These are phyloP conservation scores for Cacoxenus indagator DNA, from an alignment of 2,888 invertebrate species.

Conservation along the genomic window DNA sequence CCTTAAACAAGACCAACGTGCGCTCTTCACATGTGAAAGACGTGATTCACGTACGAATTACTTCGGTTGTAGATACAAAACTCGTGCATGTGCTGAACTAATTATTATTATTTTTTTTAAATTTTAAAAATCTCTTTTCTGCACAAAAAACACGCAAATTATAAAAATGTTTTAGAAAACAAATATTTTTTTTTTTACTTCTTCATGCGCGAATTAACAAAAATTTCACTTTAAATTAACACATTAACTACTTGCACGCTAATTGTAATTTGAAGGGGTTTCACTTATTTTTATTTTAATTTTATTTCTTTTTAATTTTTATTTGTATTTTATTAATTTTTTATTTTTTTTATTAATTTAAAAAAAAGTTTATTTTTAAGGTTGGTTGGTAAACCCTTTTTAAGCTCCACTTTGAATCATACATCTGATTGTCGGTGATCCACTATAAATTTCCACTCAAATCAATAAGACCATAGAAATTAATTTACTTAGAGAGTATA, in stretches of 20 bases:
- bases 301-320: not conserved
- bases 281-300: too few species aligned
- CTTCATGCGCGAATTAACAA: conserved; percentile 4
- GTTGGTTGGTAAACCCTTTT: not conserved
- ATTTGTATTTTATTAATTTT: too few species aligned
- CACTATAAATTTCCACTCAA: too few species aligned
- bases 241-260: not conserved
- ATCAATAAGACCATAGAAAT: too few species aligned
- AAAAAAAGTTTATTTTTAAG: not conserved
- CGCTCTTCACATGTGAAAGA: too few species aligned
- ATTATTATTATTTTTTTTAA: not conserved
- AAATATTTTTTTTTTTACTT: not conserved
- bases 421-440: not conserved
- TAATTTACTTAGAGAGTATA: too few species aligned
- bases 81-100: conserved; percentile 1
- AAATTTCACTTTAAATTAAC: conserved; percentile 7
- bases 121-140: not conserved
- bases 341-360: not conserved
- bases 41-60: too few species aligned
- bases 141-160: conserved; percentile 4
- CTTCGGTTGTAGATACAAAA: too few species aligned
- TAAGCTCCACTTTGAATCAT: not conserved
- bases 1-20: too few species aligned
- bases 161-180: not conserved
- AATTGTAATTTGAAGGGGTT: not conserved